Conservation (phyloP, 2,797 vertebrate genomes). For the Rhinogobio ventralis region DNA sequence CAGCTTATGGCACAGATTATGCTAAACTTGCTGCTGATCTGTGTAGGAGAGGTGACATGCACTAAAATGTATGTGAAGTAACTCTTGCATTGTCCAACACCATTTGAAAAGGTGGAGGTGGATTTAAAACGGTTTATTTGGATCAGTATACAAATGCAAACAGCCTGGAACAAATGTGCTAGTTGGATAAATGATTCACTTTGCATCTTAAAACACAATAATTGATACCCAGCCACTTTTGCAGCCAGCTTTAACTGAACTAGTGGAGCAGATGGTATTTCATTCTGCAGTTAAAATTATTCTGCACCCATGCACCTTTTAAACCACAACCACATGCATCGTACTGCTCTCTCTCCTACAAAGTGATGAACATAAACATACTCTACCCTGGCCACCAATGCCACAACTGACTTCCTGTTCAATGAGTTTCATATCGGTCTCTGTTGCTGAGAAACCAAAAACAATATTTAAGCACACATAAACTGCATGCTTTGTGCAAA, state of each 20-base stretch:
- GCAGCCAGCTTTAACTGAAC: background rate
- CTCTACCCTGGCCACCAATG: conserved; percentile 76
- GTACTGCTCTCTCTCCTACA: conserved; percentile 58
- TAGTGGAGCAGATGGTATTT: background rate
- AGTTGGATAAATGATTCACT: background rate
- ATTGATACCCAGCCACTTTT: background rate
- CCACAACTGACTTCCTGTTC: conserved; percentile 85
- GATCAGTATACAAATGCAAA: background rate
- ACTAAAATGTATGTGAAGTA: background rate
- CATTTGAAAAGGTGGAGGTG: background rate
- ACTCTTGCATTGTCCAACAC: background rate
- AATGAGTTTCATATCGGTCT: conserved; percentile 67
- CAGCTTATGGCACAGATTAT: background rate
- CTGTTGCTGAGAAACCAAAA: conserved; percentile 64
- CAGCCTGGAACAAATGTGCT: background rate
- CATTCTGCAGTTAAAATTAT: conserved; percentile 10
- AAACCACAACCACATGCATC: conserved; percentile 61
- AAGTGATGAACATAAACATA: conserved; percentile 74
- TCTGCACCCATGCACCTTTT: conserved; percentile 51
- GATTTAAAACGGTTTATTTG: background rate
- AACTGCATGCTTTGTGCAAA: conserved; percentile 32
- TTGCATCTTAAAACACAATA: background rate
- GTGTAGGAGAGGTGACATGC: background rate
- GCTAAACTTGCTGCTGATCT: background rate
- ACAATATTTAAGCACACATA: conserved; percentile 66